phyloP scores from a whole-genome alignment of 2,797 vertebrate genomes.

The Chromis chromis region DNA sequence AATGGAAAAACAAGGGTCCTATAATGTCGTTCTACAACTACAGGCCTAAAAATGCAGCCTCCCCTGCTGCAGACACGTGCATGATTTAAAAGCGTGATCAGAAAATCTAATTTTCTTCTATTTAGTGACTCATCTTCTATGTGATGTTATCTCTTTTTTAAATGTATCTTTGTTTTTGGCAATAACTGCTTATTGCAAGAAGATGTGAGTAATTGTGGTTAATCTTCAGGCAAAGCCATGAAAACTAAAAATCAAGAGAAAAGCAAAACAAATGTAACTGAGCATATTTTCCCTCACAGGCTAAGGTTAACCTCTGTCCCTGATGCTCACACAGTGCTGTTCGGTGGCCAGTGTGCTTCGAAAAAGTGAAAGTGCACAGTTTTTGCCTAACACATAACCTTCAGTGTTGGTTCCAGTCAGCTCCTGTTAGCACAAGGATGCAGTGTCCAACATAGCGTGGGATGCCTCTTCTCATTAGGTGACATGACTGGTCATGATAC shows the following conservation, averaged over 20 bases:
- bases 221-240: conserved; percentile 30
- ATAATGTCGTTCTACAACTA: no score
- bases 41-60: no score
- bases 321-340: conserved; percentile 7
- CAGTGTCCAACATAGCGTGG: neutral
- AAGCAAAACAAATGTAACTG: conserved; percentile 26
- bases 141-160: conserved; percentile 5
- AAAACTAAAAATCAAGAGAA: conserved; percentile 36
- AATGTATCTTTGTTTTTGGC: no score
- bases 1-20: no score
- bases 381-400: neutral
- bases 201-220: conserved; percentile 40
- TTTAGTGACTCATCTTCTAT: neutral
- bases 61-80: no score
- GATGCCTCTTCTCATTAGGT: conserved; percentile 13
- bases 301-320: conserved; percentile 36
- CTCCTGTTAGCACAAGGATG: neutral
- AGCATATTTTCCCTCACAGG: conserved; percentile 39
- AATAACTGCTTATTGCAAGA: no score
- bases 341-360: neutral
- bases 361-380: neutral
- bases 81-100: neutral
- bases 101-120: conserved; percentile 1
- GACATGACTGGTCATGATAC: conserved; percentile 5
- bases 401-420: neutral